phyloP scores from a whole-genome alignment of 2,797 vertebrate genomes.

The Rhinella marina region DNA sequence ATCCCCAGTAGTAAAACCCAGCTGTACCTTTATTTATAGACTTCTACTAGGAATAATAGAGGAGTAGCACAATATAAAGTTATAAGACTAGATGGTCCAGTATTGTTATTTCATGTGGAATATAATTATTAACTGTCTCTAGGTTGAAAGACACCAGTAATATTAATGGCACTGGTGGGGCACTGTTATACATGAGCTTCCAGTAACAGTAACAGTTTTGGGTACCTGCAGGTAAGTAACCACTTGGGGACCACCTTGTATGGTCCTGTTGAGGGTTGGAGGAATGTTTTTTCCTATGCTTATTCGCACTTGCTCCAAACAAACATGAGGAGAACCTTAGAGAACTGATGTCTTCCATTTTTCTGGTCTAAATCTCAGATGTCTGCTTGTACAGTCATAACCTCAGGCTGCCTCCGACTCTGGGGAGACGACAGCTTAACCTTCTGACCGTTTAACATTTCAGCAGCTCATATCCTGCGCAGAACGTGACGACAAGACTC shows the following conservation, averaged over 20 bases:
- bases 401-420: constrained; percentile 20
- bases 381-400: neutral
- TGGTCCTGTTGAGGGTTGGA: neutral
- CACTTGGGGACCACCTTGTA: neutral
- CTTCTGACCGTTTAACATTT: constrained; percentile 39
- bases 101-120: too few relatives aligned
- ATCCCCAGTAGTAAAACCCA: too few relatives aligned
- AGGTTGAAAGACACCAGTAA: neutral
- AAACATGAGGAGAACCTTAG: neutral
- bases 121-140: neutral
- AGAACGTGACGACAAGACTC: neutral
- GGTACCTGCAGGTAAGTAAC: neutral
- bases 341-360: neutral
- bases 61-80: too few relatives aligned
- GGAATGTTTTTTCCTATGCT: neutral
- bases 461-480: neutral
- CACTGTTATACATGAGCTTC: neutral
- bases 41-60: too few relatives aligned
- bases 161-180: neutral
- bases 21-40: too few relatives aligned
- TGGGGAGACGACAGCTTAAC: constrained; percentile 16
- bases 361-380: neutral
- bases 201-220: neutral
- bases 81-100: too few relatives aligned
- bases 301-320: neutral